Percentiles rank a stretch among this genome's conserved stretches.
phyloP scores from a whole-genome alignment of 2,113 vertebrate species.

The Rhinopithecus roxellana region DNA sequence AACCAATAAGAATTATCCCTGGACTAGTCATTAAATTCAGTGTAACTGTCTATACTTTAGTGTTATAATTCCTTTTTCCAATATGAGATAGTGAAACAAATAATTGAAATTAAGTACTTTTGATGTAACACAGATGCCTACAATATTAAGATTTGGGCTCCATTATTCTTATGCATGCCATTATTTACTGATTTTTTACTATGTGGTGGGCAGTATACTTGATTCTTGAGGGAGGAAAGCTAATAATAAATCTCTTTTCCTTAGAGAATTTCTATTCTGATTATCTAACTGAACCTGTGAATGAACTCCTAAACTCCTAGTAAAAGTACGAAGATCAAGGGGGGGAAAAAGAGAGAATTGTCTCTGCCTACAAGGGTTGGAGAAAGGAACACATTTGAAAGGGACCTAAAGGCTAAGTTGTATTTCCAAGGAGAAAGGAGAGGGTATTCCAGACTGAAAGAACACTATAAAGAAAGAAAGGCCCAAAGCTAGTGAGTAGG shows the following conservation, averaged over 20 bases:
- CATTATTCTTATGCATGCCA: neutral
- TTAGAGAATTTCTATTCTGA: slow-evolving; percentile 4
- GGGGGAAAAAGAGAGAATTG: neutral
- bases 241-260: neutral
- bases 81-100: neutral
- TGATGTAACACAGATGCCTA: neutral
- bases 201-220: neutral
- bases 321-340: neutral
- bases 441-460: neutral
- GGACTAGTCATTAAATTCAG: neutral
- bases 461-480: neutral
- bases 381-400: neutral
- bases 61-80: neutral
- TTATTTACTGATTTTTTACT: neutral
- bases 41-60: neutral
- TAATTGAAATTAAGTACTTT: neutral
- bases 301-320: neutral
- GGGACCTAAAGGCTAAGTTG: neutral
- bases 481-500: neutral
- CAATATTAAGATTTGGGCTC: neutral
- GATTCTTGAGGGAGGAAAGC: neutral
- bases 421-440: too few relatives aligned
- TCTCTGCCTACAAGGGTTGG: neutral
- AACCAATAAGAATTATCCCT: neutral
- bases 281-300: neutral